A percentile compares a stretch with the other conserved stretches of the same genome.
Conservation (phyloP, 23 tunicate genomes). For the Trididemnum miniatum region DNA sequence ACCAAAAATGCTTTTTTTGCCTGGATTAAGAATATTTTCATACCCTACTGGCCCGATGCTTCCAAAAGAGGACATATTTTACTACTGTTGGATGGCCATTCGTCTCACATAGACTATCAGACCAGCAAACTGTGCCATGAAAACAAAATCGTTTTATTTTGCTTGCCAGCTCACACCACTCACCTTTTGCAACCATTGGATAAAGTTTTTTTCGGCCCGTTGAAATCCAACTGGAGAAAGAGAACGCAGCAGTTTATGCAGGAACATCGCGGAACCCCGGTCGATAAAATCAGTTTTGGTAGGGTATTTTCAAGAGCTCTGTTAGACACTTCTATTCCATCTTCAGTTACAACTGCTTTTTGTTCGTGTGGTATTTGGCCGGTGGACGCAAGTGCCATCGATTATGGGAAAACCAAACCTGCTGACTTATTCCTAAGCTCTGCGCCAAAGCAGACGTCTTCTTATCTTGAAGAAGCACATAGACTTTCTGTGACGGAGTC, state of each 20-base stretch:
- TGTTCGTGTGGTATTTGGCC: conserved; percentile 1
- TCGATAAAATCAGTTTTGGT: not conserved
- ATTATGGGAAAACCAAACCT: not conserved
- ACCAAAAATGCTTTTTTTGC: not conserved
- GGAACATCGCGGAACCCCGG: not conserved
- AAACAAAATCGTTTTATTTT: not conserved
- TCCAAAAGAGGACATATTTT: not conserved
- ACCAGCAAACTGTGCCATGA: conserved; percentile 7
- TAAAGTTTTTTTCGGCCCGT: conserved; percentile 9
- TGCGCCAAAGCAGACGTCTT: not conserved
- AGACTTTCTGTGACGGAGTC: not conserved
- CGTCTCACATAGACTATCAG: not conserved
- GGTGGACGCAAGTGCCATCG: conserved; percentile 12
- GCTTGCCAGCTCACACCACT: conserved; percentile 5
- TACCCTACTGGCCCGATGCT: conserved; percentile 5
- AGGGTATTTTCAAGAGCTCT: not conserved
- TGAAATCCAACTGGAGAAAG: not conserved
- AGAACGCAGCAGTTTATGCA: not conserved
- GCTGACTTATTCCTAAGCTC: not conserved
- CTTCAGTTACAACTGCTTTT: not conserved
- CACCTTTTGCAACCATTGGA: conserved; percentile 13
- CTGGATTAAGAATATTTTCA: conserved; percentile 1
- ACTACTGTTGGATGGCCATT: conserved; percentile 4
- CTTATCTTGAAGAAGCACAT: not conserved
- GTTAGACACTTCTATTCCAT: not conserved